A percentile compares a stretch with the other conserved stretches of the same genome.
phyloP scores from a whole-genome alignment of 2,888 invertebrate species.

The Thelaira solivaga region DNA sequence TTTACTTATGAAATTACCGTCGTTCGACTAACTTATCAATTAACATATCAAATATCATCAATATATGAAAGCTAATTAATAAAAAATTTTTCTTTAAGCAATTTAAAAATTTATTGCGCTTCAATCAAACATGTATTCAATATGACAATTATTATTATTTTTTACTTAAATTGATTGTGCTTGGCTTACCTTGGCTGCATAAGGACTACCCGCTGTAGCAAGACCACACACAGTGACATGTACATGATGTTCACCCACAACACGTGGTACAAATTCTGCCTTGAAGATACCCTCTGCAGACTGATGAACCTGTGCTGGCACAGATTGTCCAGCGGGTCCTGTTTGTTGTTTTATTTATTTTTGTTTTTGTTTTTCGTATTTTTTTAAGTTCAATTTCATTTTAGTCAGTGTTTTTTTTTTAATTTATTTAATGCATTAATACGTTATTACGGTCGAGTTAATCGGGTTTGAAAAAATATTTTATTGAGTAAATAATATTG shows the following conservation, averaged over 20 bases:
- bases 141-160: neutral
- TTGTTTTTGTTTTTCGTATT: conserved; percentile 47
- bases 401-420: neutral
- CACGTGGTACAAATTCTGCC: conserved; percentile 93
- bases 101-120: too few species aligned
- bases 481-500: conserved; percentile 31
- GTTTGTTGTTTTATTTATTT: conserved; percentile 28
- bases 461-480: conserved; percentile 27
- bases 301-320: conserved; percentile 92
- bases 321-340: conserved; percentile 95
- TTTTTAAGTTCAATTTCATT: conserved; percentile 41
- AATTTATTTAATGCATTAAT: conserved; percentile 42
- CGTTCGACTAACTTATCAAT: too few species aligned
- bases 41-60: too few species aligned
- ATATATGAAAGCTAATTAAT: too few species aligned
- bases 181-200: conserved; percentile 87
- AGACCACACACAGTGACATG: conserved; percentile 89
- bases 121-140: too few species aligned
- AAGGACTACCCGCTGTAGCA: conserved; percentile 94
- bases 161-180: neutral
- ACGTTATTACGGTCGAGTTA: neutral
- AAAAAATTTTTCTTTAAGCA: too few species aligned
- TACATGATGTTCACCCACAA: conserved; percentile 94
- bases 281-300: conserved; percentile 89
- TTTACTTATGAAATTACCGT: too few species aligned